A percentile compares a stretch with the other conserved stretches of the same genome.
Evolutionary conservation across 2,888 invertebrate genomes (phyloP).

Genomic region (Halictus ligatus): DNA sequence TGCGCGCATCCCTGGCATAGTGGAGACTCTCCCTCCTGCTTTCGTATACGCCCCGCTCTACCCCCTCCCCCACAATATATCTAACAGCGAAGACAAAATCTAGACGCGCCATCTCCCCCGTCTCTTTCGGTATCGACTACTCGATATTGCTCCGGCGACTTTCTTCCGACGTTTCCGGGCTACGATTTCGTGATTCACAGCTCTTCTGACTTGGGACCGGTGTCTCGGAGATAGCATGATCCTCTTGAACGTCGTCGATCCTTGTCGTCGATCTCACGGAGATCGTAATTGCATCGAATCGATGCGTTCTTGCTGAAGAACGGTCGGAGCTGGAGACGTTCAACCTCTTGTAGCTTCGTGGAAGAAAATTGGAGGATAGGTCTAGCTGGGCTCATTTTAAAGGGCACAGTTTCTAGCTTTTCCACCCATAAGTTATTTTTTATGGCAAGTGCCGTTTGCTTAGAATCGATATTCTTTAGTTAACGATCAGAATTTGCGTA

Average conservation of each 20-base stretch:
- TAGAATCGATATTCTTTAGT: no score
- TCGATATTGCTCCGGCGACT: slow-evolving; percentile 55
- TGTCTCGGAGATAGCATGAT: background rate
- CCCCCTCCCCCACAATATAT: slow-evolving; percentile 40
- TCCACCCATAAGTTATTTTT: background rate
- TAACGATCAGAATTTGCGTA: no score
- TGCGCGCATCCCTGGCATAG: slow-evolving; percentile 42
- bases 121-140: slow-evolving; percentile 41
- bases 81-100: slow-evolving; percentile 55
- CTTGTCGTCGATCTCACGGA: background rate
- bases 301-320: background rate
- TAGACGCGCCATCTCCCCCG: slow-evolving; percentile 50
- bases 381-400: background rate
- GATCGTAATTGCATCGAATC: slow-evolving; percentile 7
- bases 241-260: background rate
- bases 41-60: background rate
- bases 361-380: background rate
- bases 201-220: background rate
- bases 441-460: no score
- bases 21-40: slow-evolving; percentile 36
- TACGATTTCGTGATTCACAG: slow-evolving; percentile 57
- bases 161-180: slow-evolving; percentile 42
- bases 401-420: background rate
- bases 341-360: background rate
- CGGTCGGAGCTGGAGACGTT: background rate